Base-by-base conservation (phyloP, 2,113 vertebrate genomes). In the Balaeniceps rex region DNA sequence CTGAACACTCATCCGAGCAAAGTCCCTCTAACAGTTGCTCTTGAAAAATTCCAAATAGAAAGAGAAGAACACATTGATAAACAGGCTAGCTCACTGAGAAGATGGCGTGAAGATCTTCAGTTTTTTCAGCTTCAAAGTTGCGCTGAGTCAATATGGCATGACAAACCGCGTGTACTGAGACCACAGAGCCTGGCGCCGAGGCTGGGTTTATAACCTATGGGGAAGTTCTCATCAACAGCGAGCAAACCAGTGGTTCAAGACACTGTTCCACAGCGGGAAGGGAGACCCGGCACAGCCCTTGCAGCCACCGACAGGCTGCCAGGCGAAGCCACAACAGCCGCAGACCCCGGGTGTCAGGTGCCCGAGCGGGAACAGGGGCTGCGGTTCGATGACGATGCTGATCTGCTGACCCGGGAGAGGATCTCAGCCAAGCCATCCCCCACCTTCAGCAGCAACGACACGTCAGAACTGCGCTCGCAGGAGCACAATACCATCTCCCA, bases 161-260 rank as follows among this genome's bases (percentile, higher is more conserved):
- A 69, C 3, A 24, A 44, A 12, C 11, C 2, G 4, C 12, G 10
- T 7, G 40, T 2, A 3, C 69, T 1, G n/a, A 24, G 55, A 12
- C 7, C 25, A 7, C 36, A 40, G 26, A 3, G 19, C 17, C 63
- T 10, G 60, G 79, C 51, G 6, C 70, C 22, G 9, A 17, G 17
- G 23, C 34, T 26, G 60, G 40, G 26, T 19, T 11, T 28, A 3
- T 8, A 23, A 14, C 74, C 36, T 2, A 5, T 2, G 34, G 26
- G n/a, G n/a, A 31, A 64, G 40, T 31, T 49, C 51, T 8, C 34
- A 10, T 10, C 71, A 16, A 4, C 79, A 7, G 14, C 1, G 47
- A 80, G 60, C 25, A 14, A 36, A 17, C 25, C 42, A 16, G 52
- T 1, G 33, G 26, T 3, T 19, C 14, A 5, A 13, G 72, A 17